These are phyloP conservation scores for Pyxicephalus adspersus DNA, from an alignment of 2,113 vertebrate species.

Conservation along the genomic window DNA sequence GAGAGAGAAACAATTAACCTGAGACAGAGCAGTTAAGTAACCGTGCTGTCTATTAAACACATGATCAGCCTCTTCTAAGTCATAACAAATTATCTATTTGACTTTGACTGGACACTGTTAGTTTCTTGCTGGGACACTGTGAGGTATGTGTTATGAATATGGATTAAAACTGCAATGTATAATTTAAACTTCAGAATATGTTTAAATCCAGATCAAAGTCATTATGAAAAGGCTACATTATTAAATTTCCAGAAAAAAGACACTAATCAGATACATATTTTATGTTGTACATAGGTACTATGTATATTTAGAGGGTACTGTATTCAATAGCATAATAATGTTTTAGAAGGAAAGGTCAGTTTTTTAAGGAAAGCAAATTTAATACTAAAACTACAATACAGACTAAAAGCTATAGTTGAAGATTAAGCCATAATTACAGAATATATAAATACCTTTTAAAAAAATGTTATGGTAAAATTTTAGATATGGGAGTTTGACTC, in stretches of 20 bases:
- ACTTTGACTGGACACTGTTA: neutral
- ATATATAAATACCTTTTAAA: no score
- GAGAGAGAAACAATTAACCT: no score
- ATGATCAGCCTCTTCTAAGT: neutral
- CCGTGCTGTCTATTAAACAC: neutral
- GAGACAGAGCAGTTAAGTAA: neutral
- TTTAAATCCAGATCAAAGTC: conserved; percentile 2
- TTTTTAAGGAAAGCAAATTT: no score
- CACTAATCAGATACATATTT: neutral
- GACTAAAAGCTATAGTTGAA: no score
- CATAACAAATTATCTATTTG: neutral
- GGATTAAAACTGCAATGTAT: neutral
- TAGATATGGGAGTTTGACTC: no score
- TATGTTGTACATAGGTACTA: no score
- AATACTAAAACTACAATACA: no score
- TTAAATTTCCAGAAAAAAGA: neutral
- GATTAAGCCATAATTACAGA: no score
- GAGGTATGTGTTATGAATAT: neutral
- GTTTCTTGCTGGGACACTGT: neutral
- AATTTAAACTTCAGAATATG: neutral
- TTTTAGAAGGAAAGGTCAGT: no score
- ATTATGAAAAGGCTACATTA: neutral
- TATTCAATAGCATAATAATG: no score
- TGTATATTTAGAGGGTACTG: no score
- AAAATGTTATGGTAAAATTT: no score